These are phyloP conservation scores for Pollenia angustigena DNA, from an alignment of 2,888 invertebrate species.

Conservation along the genomic window DNA sequence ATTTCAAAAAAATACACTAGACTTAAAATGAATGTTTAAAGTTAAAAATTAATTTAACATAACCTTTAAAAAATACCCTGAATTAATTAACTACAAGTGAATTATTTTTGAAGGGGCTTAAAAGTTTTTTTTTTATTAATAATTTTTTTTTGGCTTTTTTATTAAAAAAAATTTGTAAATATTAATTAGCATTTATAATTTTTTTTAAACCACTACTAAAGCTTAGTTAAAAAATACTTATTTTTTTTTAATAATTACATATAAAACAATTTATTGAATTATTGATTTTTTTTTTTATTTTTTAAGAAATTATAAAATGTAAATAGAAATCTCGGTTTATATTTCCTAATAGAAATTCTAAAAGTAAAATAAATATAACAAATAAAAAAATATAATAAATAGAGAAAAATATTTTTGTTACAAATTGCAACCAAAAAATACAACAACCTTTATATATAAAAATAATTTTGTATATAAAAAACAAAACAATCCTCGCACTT, in stretches of 20 bases:
- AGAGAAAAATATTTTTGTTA: slow-evolving; percentile 64
- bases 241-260: neutral
- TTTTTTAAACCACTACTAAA: slow-evolving; percentile 40
- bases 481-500: slow-evolving; percentile 65
- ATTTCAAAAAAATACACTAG: slow-evolving; percentile 72
- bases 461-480: slow-evolving; percentile 33
- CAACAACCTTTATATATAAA: slow-evolving; percentile 58
- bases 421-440: slow-evolving; percentile 68
- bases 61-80: neutral
- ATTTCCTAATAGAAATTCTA: slow-evolving; percentile 65
- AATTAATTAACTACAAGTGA: slow-evolving; percentile 34
- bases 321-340: slow-evolving; percentile 68
- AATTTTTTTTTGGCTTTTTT: slow-evolving; percentile 33
- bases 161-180: slow-evolving; percentile 55
- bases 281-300: slow-evolving; percentile 43
- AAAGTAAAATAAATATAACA: slow-evolving; percentile 10
- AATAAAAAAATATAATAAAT: slow-evolving; percentile 25
- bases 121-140: neutral
- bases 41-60: neutral
- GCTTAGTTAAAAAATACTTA: neutral
- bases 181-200: slow-evolving; percentile 70
- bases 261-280: slow-evolving; percentile 51
- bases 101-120: neutral
- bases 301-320: slow-evolving; percentile 43
- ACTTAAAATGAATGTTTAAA: slow-evolving; percentile 35